Base-by-base conservation (phyloP, 1,140 invertebrate species). In the Chrysopa pallens region DNA sequence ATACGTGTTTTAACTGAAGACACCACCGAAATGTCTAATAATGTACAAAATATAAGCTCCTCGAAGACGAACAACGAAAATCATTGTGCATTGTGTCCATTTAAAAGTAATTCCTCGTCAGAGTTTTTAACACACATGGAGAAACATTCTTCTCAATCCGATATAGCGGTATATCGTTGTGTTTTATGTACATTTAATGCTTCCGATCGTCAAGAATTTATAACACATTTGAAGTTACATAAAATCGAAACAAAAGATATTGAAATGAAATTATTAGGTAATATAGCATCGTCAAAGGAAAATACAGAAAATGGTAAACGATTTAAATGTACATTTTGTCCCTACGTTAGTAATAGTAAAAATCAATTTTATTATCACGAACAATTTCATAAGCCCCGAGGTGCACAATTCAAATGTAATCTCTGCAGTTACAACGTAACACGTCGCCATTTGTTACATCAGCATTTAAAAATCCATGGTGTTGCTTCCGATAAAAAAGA, bases 281-380 rank as follows among this genome's bases (percentile, higher is more conserved):
- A 54, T 29, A 64, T 61, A 52, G 58, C 56, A 7, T 56, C 58
- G 27, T 43, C 54, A 12, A 49, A 51, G 33, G 61, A 23, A 23
- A 23, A 23, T 23, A 23, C 17, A 5, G 17, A 23, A 23, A 23
- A 23, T 31, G 58, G 59, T 2, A 76, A 74, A 52, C 67, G 76
- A 43, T 79, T 80, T 55, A 72, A 70, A 51, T 87, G 83, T 52
- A 64, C 67, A 0, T 64, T 72, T 36, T 87, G 84, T 58, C 83
- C 84, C 0, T 86, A 84, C 56, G 78, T 80, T 45, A 83, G 78
- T 23, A 81, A 84, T 52, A 85, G 78, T 54, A 84, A 84, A 58
- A 81, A 80, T 36, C 84, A 89, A 55, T 84, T 78, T 52, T 70
- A 82, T 47, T 85, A 88, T 57, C 84, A 89, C 50, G 80, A 82